Evolutionary conservation across 2,113 vertebrate species (phyloP), one percentile per base, ranked within the genome.

Genomic region (Cebus imitator): DNA sequence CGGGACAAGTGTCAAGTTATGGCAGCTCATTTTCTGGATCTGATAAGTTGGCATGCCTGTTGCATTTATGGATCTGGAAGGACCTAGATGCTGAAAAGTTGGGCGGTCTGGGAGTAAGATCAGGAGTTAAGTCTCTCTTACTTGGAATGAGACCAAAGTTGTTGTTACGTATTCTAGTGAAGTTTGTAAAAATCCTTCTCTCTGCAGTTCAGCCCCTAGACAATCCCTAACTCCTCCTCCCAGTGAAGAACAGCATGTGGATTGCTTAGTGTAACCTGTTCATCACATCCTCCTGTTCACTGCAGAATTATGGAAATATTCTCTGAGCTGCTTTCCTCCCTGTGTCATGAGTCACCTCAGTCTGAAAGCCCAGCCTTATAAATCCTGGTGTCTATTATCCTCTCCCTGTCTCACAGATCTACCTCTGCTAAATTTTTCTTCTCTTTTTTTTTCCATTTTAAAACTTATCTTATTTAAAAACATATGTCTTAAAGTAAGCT

Each of bases 71-170:
- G 50, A 72, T 58, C 35, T 12, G 27, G 48, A 37, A 45, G 12
- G 48, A 83, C n/a, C 25, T 61, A 61, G 43, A 79, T 45, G 35
- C 37, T 91, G 82, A 92, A 94, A 80, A 85, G n/a, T 58, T 73
- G 48, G 23, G 76, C 92, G 35, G 43, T 87, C 76, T 23, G 57
- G 21, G 23, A 79, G 32, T 95, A 72, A 93, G 82, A 88, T 94
- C 66, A 95, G 18, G 64, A 92, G 40, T 27, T 61, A 61, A 16
- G 8, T 50, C 55, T 89, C 45, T 96, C 21, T 75, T 76, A 35
- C 64, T 94, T 80, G 76, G 86, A 20, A 23, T 88, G 35, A 95
- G 52, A 78, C 30, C 91, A 97, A 84, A 61, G 37, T 66, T 37
- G 30, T 80, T 88, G 37, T 35, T 91, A 48, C 45, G 52, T n/a